Base-by-base conservation (phyloP, 2,113 vertebrate species). In the Pseudolaguvia tuberculata region DNA sequence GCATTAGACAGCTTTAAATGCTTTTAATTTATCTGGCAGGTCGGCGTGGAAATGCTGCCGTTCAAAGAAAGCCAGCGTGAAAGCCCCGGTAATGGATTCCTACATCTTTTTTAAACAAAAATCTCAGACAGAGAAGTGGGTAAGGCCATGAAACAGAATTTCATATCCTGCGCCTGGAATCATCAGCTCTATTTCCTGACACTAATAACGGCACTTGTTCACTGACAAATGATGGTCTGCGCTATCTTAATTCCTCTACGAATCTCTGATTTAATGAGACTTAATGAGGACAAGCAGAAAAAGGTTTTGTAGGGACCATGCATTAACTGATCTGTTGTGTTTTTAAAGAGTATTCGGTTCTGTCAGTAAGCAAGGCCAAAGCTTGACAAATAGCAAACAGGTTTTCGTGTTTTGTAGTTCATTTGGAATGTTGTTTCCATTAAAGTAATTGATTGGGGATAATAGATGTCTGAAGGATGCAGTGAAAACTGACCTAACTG, bases 1-100 rank as follows among this genome's bases (percentile, higher is more conserved):
- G 57, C 72, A 84, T 85, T 82, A 83, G 61, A 70, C 75, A 57
- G 80, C 76, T 80, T 81, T 80, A 82, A 84, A 80, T 78, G 73
- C 63, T 29, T 82, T 80, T 81, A 75, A 81, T 81, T 82, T 81
- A 78, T 75, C 50, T 50, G 50, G 67, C 55, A 75, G 68, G 73
- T 72, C 39, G 3, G 42, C 50, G 14, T 47, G 47, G 74, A 47
- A 59, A 66, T 57, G 4, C 18, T 29, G 25, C 27, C 61, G 14
- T 74, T 80, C 76, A 77, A 66, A 75, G 69, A 57, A 70, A 58
- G 58, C 57, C 63, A 81, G 74, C 57, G 73, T 83, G 78, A 82
- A 82, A 82, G 65, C 12, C 51, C 13, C 8, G 5, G 58, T 79
- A 79, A 83, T 78, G 77, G 77, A 70, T 20, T 47, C 67, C 13